Percentiles rank a stretch among this genome's conserved stretches.
Conservation (phyloP, 2,888 invertebrate genomes). For the Biston stratarius region DNA sequence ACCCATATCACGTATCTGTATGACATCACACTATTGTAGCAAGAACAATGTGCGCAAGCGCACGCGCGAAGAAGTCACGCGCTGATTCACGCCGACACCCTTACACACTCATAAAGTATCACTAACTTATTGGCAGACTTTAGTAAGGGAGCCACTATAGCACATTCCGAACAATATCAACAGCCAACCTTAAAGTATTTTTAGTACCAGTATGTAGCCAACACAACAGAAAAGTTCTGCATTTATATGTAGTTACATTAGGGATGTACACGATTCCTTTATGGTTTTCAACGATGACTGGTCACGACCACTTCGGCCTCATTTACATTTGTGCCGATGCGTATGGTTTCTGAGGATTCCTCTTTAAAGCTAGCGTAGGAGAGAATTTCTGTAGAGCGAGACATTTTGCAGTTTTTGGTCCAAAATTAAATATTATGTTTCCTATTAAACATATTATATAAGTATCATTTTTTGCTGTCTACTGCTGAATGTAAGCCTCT, state of each 20-base stretch:
- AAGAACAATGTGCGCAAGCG: conserved; percentile 66
- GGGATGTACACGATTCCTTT: conserved; percentile 59
- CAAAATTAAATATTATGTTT: neutral
- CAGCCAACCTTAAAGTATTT: neutral
- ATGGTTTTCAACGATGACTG: conserved; percentile 52
- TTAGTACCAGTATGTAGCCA: neutral
- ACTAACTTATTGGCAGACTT: neutral
- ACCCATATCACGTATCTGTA: conserved; percentile 62
- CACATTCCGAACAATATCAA: neutral
- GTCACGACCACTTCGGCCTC: conserved; percentile 57
- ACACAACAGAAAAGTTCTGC: neutral
- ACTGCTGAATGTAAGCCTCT: too few relatives aligned
- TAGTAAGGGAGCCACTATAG: neutral
- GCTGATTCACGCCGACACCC: conserved; percentile 64
- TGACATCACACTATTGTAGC: conserved; percentile 78
- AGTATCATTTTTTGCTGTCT: too few relatives aligned
- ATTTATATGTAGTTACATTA: conserved; percentile 43
- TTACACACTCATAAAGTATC: conserved; percentile 42
- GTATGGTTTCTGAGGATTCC: conserved; percentile 21
- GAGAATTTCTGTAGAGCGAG: neutral
- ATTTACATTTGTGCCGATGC: conserved; percentile 53
- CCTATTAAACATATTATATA: too few relatives aligned
- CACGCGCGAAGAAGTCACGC: conserved; percentile 71
- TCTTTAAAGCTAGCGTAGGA: neutral
- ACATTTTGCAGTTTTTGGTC: neutral